Conservation (phyloP, 2,888 invertebrate species). For the Allophyes oxyacanthae region DNA sequence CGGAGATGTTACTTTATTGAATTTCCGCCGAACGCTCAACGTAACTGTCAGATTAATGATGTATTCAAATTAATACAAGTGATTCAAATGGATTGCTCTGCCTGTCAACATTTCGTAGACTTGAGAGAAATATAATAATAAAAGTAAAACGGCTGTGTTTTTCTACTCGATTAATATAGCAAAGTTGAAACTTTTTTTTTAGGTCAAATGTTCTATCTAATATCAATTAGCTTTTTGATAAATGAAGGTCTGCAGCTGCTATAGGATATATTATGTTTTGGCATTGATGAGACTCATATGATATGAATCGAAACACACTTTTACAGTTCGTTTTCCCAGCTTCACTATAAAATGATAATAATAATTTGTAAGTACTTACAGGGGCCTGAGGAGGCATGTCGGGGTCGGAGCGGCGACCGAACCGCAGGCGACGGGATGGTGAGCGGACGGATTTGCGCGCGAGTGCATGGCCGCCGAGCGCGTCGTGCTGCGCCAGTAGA, state of each 20-base stretch:
- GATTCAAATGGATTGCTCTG: constrained; percentile 39
- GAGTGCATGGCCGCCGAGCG: constrained; percentile 91
- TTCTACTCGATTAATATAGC: no score
- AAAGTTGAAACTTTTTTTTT: no score
- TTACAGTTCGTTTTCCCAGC: no score
- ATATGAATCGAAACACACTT: no score
- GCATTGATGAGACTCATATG: no score
- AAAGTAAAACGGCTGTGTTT: no score
- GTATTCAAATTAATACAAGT: constrained; percentile 62
- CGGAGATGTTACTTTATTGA: constrained; percentile 39
- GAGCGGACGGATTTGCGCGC: constrained; percentile 94
- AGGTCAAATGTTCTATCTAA: no score
- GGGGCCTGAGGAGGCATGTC: constrained; percentile 88
- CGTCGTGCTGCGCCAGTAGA: constrained; percentile 90
- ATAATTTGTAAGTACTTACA: no score
- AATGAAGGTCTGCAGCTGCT: no score
- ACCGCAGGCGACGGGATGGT: constrained; percentile 93
- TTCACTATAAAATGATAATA: no score
- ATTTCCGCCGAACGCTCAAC: constrained; percentile 38
- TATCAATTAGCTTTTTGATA: no score
- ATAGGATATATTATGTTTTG: no score
- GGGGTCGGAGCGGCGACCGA: constrained; percentile 93
- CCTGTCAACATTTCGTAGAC: constrained; percentile 7
- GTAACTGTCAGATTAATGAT: constrained; percentile 51
- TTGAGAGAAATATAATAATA: not conserved